Evolutionary conservation across 2,888 invertebrate genomes (phyloP), one percentile per base, ranked within the genome.

Genomic region (Aricia artaxerxes): DNA sequence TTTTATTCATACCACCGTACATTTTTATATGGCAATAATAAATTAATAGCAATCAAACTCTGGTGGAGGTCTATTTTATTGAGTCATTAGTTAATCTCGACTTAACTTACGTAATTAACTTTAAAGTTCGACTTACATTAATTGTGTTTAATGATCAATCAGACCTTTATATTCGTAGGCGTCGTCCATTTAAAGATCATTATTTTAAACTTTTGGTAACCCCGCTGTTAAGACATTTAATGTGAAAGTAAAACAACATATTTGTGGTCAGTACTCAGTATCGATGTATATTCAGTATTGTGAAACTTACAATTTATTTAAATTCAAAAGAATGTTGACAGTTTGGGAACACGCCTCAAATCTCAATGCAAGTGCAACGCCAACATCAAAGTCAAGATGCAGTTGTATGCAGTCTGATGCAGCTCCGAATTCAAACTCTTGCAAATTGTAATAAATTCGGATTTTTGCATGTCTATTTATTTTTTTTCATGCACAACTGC

Each of bases 21-120:
- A 64, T 69, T 35, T 69, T 69, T 35, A 35, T 69, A 13, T 13
- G 69, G 61, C 24, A 64, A 24, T 24, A 31, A 35, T 35, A 35
- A 13, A 13, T 69, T 1, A 35, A 4, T 38, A 38, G 13, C 13
- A 69, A 69, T 69, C 35, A 13, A 13, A 31, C 76, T 35, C 53
- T 57, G 13, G 1, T 57, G 57, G 76, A 57, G 57, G 53, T 76
- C 35, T 49, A 24, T 75, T 75, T 75, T 75, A 75, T 75, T 75
- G 49, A 31, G 11, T 75, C 75, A 53, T 75, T 75, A 75, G 75
- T 75, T 44, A 75, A 75, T 75, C 44, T 49, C 44, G 44, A 35
- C 44, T 73, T 73, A 24, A 75, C 73, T 75, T 75, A 49, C 31
- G 49, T 49, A 75, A 76, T 76, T 76, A 76, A 76, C 24, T 49